A percentile compares a stretch with the other conserved stretches of the same genome.
Evolutionary conservation across 2,113 vertebrate species (phyloP).

Genomic region (Strix uralensis): DNA sequence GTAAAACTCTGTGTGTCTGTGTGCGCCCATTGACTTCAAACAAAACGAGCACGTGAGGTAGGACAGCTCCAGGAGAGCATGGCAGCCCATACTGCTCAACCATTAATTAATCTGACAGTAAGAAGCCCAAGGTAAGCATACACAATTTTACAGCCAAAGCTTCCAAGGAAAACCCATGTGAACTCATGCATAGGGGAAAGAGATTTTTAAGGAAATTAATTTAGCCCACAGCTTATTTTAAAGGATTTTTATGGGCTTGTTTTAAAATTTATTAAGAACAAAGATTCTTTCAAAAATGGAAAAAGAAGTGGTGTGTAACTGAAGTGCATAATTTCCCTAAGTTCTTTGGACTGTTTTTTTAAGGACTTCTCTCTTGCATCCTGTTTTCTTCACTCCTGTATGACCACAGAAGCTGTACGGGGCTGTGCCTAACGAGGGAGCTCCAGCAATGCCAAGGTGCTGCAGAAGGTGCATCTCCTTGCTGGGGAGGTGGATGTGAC

Average conservation of each 20-base stretch:
- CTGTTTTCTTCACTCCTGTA: not conserved
- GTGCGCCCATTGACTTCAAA: not conserved
- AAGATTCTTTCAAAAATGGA: not conserved
- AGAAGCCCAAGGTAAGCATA: not conserved
- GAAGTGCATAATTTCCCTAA: not conserved
- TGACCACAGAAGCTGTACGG: rapidly evolving
- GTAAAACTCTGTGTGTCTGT: not conserved
- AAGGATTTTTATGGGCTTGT: not conserved
- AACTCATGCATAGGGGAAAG: not conserved
- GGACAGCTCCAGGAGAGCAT: not conserved
- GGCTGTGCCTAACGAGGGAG: not conserved
- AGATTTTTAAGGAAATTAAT: not conserved
- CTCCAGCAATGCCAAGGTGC: not conserved
- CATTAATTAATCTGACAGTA: not conserved
- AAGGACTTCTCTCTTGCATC: not conserved
- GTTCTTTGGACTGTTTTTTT: not conserved
- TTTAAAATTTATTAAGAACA: not conserved
- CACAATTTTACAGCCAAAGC: not conserved
- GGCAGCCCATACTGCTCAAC: not conserved
- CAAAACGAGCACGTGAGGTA: rapidly evolving
- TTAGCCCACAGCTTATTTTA: not conserved
- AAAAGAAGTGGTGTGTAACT: not conserved
- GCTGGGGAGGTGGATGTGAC: not conserved
- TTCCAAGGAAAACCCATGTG: not conserved
- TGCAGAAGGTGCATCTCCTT: not conserved